Conservation (phyloP, 2,888 invertebrate species). For the Torymus auratus region DNA sequence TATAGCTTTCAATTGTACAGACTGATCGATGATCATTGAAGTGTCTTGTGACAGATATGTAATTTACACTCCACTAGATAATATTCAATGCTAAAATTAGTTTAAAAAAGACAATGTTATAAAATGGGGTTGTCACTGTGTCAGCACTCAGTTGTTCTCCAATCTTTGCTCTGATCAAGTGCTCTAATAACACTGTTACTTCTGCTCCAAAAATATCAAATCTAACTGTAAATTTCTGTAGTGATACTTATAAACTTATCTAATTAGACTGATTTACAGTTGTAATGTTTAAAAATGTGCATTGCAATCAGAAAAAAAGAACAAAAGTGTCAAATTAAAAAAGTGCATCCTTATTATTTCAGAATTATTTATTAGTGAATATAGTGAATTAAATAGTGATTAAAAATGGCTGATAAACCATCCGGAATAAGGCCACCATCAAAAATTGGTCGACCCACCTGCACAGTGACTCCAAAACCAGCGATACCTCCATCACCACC, state of each 20-base stretch:
- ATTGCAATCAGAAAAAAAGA: constrained; percentile 28
- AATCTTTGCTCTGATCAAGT: constrained; percentile 24
- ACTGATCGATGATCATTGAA: constrained; percentile 39
- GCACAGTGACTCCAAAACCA: constrained; percentile 82
- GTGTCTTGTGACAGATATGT: constrained; percentile 42
- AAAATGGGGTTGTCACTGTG: constrained; percentile 13
- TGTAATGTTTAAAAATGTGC: constrained; percentile 33
- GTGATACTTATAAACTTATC: too few relatives aligned
- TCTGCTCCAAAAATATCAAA: background rate
- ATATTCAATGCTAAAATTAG: constrained; percentile 27
- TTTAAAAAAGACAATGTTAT: constrained; percentile 36
- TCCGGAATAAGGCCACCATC: constrained; percentile 82
- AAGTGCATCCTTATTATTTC: constrained; percentile 37
- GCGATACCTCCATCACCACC: constrained; percentile 81
- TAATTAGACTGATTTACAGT: background rate
- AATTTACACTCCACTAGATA: constrained; percentile 37
- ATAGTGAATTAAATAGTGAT: constrained; percentile 31
- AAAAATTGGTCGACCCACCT: constrained; percentile 84
- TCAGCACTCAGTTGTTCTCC: constrained; percentile 24
- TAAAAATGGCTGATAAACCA: constrained; percentile 72
- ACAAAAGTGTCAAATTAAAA: constrained; percentile 23
- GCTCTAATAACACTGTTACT: background rate
- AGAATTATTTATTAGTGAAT: constrained; percentile 42
- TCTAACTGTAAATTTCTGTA: background rate
- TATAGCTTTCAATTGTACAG: constrained; percentile 29